These are phyloP conservation scores for Chrysoperla carnea DNA, from an alignment of 1,140 invertebrate genomes.

Conservation along the genomic window DNA sequence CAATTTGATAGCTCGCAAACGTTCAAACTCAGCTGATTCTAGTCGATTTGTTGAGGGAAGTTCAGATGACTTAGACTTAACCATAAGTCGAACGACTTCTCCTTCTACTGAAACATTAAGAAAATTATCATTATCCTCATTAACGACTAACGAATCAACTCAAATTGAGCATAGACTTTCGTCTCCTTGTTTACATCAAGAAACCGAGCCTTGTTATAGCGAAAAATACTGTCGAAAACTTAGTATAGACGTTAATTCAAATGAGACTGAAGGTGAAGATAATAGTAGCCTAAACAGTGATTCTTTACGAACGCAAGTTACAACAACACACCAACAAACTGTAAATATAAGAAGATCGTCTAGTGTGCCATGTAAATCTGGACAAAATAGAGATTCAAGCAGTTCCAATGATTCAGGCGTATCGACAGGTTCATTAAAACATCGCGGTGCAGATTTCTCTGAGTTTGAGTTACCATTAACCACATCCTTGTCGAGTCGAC, in stretches of 20 bases:
- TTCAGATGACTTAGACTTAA: constrained; percentile 29
- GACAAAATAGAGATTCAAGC: constrained; percentile 60
- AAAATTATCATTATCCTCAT: constrained; percentile 20
- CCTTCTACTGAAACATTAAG: constrained; percentile 31
- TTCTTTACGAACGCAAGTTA: constrained; percentile 2
- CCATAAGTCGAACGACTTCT: constrained; percentile 26
- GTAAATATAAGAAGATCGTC: constrained; percentile 61
- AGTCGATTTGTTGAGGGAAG: constrained; percentile 39
- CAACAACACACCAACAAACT: constrained; percentile 20
- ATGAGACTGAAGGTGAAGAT: constrained; percentile 21
- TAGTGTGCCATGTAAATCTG: constrained; percentile 59
- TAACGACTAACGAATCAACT: constrained; percentile 13
- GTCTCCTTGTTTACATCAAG: constrained; percentile 24
- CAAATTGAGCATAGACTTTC: constrained; percentile 18
- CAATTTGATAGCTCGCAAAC: constrained; percentile 26
- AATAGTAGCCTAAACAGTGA: background rate
- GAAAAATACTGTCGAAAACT: constrained; percentile 23
- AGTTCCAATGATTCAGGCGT: constrained; percentile 75
- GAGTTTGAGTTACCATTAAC: constrained; percentile 48
- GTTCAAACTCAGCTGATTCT: constrained; percentile 56
- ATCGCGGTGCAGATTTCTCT: constrained; percentile 37
- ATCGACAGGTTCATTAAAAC: constrained; percentile 47
- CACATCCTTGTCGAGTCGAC: constrained; percentile 29
- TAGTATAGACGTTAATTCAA: constrained; percentile 26
- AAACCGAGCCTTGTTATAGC: constrained; percentile 24